phyloP scores from a whole-genome alignment of 2,797 vertebrate genomes.

The Eutrigla gurnardus region DNA sequence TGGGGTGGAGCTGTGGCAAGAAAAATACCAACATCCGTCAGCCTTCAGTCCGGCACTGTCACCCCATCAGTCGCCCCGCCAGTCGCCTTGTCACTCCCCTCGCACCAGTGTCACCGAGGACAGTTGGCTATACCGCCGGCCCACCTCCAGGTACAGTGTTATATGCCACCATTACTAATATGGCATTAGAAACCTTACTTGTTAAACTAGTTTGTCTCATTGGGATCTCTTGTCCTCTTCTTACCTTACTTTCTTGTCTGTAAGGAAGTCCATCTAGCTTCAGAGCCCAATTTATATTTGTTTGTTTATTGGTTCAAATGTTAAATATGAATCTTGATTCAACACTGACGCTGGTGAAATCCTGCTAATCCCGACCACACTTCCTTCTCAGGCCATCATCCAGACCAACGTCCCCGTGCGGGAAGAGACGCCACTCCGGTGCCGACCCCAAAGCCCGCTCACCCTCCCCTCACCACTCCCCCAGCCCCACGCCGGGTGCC shows the following conservation, averaged over 20 bases:
- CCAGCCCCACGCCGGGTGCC: constrained; percentile 87
- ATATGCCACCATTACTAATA: not conserved
- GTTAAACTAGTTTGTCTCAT: not conserved
- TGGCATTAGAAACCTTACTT: not conserved
- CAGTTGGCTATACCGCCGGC: constrained; percentile 90
- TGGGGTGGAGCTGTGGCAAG: constrained; percentile 92
- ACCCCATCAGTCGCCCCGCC: constrained; percentile 90
- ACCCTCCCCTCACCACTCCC: constrained; percentile 92
- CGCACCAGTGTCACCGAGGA: constrained; percentile 95
- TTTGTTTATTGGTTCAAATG: not conserved
- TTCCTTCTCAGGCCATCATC: constrained; percentile 86
- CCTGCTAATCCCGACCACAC: not conserved
- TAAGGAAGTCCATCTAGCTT: not conserved
- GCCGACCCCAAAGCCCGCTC: constrained; percentile 88
- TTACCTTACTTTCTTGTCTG: not conserved
- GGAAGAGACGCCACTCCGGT: constrained; percentile 92
- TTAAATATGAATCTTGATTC: not conserved
- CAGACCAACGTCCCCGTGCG: constrained; percentile 93
- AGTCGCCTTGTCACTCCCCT: constrained; percentile 90
- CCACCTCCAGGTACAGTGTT: constrained; percentile 86
- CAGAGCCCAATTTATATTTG: not conserved
- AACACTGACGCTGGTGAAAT: not conserved
- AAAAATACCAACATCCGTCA: constrained; percentile 73
- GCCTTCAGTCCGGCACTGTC: constrained; percentile 88
- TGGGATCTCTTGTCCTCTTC: not conserved